Base-by-base conservation (phyloP, 2,113 vertebrate species). In the Tichodroma muraria region DNA sequence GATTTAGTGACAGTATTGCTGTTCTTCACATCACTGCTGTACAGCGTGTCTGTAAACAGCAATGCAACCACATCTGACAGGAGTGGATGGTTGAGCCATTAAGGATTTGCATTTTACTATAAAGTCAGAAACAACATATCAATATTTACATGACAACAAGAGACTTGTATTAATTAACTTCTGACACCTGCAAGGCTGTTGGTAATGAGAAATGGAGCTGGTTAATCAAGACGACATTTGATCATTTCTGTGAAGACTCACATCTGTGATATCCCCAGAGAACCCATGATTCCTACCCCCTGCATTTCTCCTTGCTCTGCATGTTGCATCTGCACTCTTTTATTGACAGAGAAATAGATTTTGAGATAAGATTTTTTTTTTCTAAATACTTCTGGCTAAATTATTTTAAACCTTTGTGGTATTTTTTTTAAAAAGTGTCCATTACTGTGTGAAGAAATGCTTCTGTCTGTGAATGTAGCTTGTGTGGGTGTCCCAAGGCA, bases 131-230 rank as follows among this genome's bases (percentile, higher is more conserved):
- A 80, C 69, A 94, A 89, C 79, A 63, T 73, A 91, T 88, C 93
- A 96, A 93, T 97, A 86, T 96, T 96, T 95, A 93, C 90, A 84
- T 81, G 84, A 86, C 70, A 89, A 81, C 61, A 37, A 44, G 95
- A 92, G 91, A 17, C 77, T 93, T 91, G 91, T 91, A 94, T 86
- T 96, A 96, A 95, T 93, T 91, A 96, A 93, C 89, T 95, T 90
- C 56, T 95, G 91, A 96, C 95, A 97, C 91, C 91, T 96, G 94
- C 91, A 91, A 88, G 72, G 60, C 85, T 95, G 88, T 83, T 95
- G 60, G 38, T 94, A 91, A 94, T 90, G 91, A 95, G 94, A 79
- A 90, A 76, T 60, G 85, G 80, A 54, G 72, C 90, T 95, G 72
- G 80, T 94, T 96, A 96, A 95, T 93, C 89, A 95, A 71, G 80